Evolutionary conservation across 2,888 invertebrate species (phyloP).

Genomic region (Agrochola circellaris): DNA sequence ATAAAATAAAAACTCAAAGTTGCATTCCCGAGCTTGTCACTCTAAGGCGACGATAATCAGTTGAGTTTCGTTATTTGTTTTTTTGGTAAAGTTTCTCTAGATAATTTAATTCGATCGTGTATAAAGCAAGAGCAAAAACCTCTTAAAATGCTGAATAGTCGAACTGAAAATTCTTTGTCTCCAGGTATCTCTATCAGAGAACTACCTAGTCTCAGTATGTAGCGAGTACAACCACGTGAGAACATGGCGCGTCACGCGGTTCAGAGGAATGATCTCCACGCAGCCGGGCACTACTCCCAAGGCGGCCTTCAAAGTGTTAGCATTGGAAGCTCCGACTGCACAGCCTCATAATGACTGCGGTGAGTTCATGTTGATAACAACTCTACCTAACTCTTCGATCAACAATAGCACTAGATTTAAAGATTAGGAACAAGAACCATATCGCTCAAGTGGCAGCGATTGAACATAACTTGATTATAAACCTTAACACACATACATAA

Average conservation of each 20-base stretch:
- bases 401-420: too few relatives aligned
- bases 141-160: neutral
- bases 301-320: conserved; percentile 99
- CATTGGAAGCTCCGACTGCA: conserved; percentile 91
- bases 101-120: neutral
- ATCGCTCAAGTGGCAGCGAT: too few relatives aligned
- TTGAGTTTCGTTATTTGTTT: neutral
- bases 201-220: conserved; percentile 98
- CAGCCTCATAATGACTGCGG: conserved; percentile 93
- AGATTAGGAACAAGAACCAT: too few relatives aligned
- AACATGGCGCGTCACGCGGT: conserved; percentile 99
- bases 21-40: too few relatives aligned
- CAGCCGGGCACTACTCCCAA: conserved; percentile 99
- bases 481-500: too few relatives aligned
- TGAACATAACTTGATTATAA: too few relatives aligned
- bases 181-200: conserved; percentile 97
- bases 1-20: too few relatives aligned
- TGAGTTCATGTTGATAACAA: conserved; percentile 72
- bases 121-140: neutral
- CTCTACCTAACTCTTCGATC: too few relatives aligned
- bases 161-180: neutral
- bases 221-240: conserved; percentile 99
- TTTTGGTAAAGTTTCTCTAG: too few relatives aligned
- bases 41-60: too few relatives aligned
- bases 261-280: conserved; percentile 99